phyloP scores from a whole-genome alignment of 2,888 invertebrate species.

The Corythucha ciliata region DNA sequence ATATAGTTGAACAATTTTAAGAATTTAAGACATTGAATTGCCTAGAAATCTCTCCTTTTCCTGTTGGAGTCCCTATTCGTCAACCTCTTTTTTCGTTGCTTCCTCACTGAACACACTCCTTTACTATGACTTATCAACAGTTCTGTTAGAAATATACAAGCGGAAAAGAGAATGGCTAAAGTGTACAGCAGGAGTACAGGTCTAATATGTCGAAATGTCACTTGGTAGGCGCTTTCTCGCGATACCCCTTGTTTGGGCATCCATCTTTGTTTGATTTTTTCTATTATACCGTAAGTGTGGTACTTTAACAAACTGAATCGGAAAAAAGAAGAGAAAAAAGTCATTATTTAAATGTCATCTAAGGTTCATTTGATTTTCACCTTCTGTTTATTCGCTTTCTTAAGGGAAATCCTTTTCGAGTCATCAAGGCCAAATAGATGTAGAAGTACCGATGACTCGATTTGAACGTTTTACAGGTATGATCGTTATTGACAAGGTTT shows the following conservation, averaged over 20 bases:
- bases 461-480: not conserved
- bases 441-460: not conserved
- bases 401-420: slow-evolving; percentile 3
- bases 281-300: not conserved
- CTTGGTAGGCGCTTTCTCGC: not conserved
- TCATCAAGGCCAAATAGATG: not conserved
- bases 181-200: not conserved
- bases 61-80: too few species aligned
- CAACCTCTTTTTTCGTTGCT: too few species aligned
- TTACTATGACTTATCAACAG: not conserved
- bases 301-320: not conserved
- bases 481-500: not conserved
- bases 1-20: too few species aligned
- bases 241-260: not conserved
- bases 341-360: not conserved
- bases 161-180: not conserved
- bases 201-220: not conserved
- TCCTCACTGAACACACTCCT: too few species aligned
- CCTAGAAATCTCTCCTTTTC: too few species aligned
- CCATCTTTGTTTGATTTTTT: not conserved
- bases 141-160: not conserved
- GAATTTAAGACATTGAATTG: too few species aligned
- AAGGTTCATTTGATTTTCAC: not conserved
- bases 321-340: not conserved
- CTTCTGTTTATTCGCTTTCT: slow-evolving; percentile 4